Evolutionary conservation across 2,797 vertebrate species (phyloP).

Genomic region (Antennarius maculatus): DNA sequence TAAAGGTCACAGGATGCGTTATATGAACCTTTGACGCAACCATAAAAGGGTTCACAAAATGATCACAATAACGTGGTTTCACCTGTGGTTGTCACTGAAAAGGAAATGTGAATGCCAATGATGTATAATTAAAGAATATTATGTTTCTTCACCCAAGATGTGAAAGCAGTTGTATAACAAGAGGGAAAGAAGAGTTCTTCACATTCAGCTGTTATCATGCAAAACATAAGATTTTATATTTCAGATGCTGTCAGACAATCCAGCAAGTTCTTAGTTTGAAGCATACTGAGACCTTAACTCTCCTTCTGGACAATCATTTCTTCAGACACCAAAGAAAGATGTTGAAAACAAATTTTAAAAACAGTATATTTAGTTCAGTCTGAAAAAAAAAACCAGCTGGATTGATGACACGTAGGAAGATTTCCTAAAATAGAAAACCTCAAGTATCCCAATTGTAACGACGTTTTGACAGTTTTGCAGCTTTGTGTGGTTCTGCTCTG

Average conservation of each 20-base stretch:
- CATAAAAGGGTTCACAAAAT: neutral
- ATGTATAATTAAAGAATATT: no score
- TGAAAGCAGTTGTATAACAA: neutral
- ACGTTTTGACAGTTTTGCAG: constrained; percentile 35
- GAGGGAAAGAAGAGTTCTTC: neutral
- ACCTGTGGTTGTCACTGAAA: neutral
- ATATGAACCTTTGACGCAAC: constrained; percentile 1
- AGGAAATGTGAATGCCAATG: no score
- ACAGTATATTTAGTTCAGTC: constrained; percentile 8
- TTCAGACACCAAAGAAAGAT: constrained; percentile 68
- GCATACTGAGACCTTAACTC: constrained; percentile 41
- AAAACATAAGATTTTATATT: neutral
- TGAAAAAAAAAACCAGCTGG: neutral
- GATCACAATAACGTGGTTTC: neutral
- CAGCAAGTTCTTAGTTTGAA: constrained; percentile 26
- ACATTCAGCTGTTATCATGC: no score
- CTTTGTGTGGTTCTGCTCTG: constrained; percentile 24
- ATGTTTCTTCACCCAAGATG: neutral
- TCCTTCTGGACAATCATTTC: constrained; percentile 57
- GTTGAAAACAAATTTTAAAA: constrained; percentile 13
- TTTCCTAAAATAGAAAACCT: constrained; percentile 31
- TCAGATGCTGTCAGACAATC: neutral
- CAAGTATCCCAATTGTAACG: constrained; percentile 13
- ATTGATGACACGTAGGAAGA: constrained; percentile 13
- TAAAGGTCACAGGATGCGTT: constrained; percentile 51